Evolutionary conservation across 2,888 invertebrate species (phyloP).

Genomic region (Cephalotes varians): DNA sequence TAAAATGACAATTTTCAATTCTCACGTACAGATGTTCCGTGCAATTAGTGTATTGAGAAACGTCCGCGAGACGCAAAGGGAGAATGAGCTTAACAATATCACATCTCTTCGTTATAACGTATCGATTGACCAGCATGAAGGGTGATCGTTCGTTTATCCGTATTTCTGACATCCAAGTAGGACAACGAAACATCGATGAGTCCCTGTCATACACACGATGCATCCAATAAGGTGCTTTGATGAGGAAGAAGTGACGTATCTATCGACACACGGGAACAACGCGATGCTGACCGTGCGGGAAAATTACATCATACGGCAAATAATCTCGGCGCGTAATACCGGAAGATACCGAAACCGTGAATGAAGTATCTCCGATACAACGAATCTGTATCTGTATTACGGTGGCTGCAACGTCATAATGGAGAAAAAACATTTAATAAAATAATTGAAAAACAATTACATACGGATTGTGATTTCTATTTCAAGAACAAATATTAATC

Average conservation of each 20-base stretch:
- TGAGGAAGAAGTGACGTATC: slow-evolving; percentile 52
- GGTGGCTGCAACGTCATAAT: background rate
- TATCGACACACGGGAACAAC: slow-evolving; percentile 46
- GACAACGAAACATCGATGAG: slow-evolving; percentile 57
- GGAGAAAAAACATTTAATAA: background rate
- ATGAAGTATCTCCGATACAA: background rate
- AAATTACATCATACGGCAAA: slow-evolving; percentile 13
- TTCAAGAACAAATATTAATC: background rate
- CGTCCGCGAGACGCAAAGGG: slow-evolving; percentile 12
- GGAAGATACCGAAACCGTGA: background rate
- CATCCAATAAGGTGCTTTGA: slow-evolving; percentile 53
- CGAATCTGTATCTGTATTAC: background rate
- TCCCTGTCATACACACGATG: slow-evolving; percentile 49
- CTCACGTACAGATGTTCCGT: slow-evolving; percentile 29
- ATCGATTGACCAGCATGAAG: slow-evolving; percentile 61
- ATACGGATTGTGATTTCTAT: background rate
- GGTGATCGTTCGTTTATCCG: slow-evolving; percentile 49
- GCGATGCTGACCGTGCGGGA: slow-evolving; percentile 2
- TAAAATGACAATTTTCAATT: slow-evolving; percentile 56
- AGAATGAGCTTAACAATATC: slow-evolving; percentile 74
- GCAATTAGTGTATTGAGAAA: slow-evolving; percentile 56
- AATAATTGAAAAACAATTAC: background rate
- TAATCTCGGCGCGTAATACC: slow-evolving; percentile 8
- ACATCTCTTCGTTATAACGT: slow-evolving; percentile 64
- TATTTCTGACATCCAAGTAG: slow-evolving; percentile 49